Evolutionary conservation across 1,140 invertebrate genomes (phyloP), one percentile per base, ranked within the genome.

Genomic region (Drosophila watanabei): DNA sequence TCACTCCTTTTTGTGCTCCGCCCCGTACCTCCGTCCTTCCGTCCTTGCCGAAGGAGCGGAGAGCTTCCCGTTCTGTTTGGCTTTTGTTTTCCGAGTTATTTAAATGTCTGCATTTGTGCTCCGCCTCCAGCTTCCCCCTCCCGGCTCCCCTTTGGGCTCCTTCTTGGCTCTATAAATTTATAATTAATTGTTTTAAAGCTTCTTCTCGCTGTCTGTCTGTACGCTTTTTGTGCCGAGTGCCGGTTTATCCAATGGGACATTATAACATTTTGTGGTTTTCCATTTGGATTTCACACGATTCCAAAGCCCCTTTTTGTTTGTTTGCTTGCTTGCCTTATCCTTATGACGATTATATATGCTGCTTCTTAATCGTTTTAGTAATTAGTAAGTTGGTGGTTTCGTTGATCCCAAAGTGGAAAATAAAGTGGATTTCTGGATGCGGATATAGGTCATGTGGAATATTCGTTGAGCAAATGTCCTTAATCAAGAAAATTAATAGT

Each of bases 101-200:
- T 86, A 90, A 89, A 90, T 89, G 85, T 82, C 70, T 89, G 85
- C 81, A 58, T 68, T 75, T 80, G 57, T 80, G 57, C 39, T 33
- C 46, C 54, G 28, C 41, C 49, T 37, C 7, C 8, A 14, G 13
- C 46, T 9, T 4, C 16, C 9, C 28, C 2, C 46, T 14, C 0
- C n/a, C n/a, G n/a, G n/a, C 49, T 8, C 28, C 5, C 35, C 35
- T 13, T 37, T 24, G 24, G 24, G 10, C 7, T 39, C 24, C 51
- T 57, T 49, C 24, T 56, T 65, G 62, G 49, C 72, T 78, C 71
- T 80, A 90, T 90, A 91, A 91, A 92, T 91, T 77, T 89, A 85
- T 91, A 91, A 91, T 91, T 91, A 91, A 91, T 91, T 92, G 89
- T 91, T 92, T 92, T 90, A 80, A 82, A 80, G 76, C 84, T 80